Conservation (phyloP, 2,888 invertebrate genomes). For the Heliothis peltigera region DNA sequence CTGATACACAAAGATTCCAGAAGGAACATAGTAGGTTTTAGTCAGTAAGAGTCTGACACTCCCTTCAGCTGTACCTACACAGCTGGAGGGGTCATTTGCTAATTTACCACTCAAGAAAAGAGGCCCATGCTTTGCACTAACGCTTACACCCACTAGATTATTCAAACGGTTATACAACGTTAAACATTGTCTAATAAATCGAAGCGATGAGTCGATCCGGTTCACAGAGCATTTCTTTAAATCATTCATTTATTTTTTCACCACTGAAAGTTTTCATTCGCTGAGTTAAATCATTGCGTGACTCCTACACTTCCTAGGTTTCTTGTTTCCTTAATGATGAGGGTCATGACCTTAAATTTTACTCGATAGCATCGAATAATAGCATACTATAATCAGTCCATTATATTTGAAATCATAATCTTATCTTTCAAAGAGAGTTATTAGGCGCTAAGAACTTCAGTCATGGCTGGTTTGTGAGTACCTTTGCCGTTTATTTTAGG, state of each 20-base stretch:
- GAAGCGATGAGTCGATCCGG: not conserved
- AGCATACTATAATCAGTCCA: not conserved
- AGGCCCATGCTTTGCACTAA: not conserved
- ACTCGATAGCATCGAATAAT: not conserved
- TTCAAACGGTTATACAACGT: not conserved
- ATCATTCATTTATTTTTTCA: constrained; percentile 27
- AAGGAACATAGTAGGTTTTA: no score
- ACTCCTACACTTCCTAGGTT: constrained; percentile 42
- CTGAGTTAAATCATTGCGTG: constrained; percentile 40
- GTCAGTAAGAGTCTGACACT: no score
- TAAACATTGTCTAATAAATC: not conserved
- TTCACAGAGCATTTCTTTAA: constrained; percentile 13
- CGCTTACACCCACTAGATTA: not conserved
- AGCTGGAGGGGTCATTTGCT: no score
- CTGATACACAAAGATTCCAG: no score
- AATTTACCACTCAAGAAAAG: no score
- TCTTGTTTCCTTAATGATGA: constrained; percentile 39
- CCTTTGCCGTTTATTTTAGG: no score
- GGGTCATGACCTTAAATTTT: constrained; percentile 39
- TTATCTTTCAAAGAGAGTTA: not conserved
- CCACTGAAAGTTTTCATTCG: constrained; percentile 32
- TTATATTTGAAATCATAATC: not conserved
- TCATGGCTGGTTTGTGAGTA: no score
- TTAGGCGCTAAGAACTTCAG: not conserved
- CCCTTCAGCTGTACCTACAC: no score